These are phyloP conservation scores for Lycaena phlaeas DNA, from an alignment of 2,888 invertebrate genomes.

Conservation along the genomic window DNA sequence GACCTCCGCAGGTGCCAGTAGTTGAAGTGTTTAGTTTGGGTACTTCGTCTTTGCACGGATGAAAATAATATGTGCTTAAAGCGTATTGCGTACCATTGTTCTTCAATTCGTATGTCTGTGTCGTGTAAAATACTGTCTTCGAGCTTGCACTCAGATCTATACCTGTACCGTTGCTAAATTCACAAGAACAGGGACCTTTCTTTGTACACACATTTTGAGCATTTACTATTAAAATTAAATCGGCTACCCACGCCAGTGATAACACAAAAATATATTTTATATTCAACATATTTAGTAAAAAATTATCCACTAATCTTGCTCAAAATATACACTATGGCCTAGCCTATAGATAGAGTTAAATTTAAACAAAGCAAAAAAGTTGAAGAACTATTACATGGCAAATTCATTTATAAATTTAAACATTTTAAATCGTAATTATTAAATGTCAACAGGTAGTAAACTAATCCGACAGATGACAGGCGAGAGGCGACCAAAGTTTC, in stretches of 20 bases:
- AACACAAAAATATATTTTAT: constrained; percentile 6
- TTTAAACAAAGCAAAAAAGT: neutral
- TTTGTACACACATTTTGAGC: constrained; percentile 41
- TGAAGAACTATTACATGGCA: too few relatives aligned
- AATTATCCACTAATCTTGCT: neutral
- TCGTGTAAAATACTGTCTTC: constrained; percentile 35
- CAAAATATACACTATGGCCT: neutral
- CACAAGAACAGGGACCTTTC: constrained; percentile 51
- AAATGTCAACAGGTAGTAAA: too few relatives aligned
- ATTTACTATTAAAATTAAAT: constrained; percentile 11
- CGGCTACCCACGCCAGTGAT: constrained; percentile 6
- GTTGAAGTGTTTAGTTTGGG: constrained; percentile 27
- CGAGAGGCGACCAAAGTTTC: too few relatives aligned
- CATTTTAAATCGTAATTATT: too few relatives aligned
- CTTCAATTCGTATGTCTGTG: constrained; percentile 30
- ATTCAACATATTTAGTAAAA: neutral
- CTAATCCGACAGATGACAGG: too few relatives aligned
- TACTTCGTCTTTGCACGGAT: constrained; percentile 48
- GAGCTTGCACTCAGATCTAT: constrained; percentile 48
- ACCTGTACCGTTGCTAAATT: constrained; percentile 62
- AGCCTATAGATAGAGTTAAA: too few relatives aligned
- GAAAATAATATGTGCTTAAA: constrained; percentile 48
- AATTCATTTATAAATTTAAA: too few relatives aligned
- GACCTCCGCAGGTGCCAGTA: constrained; percentile 30
- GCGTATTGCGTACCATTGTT: constrained; percentile 29